phyloP scores from a whole-genome alignment of 2,797 vertebrate species.

The Paramormyrops hopkinsi region DNA sequence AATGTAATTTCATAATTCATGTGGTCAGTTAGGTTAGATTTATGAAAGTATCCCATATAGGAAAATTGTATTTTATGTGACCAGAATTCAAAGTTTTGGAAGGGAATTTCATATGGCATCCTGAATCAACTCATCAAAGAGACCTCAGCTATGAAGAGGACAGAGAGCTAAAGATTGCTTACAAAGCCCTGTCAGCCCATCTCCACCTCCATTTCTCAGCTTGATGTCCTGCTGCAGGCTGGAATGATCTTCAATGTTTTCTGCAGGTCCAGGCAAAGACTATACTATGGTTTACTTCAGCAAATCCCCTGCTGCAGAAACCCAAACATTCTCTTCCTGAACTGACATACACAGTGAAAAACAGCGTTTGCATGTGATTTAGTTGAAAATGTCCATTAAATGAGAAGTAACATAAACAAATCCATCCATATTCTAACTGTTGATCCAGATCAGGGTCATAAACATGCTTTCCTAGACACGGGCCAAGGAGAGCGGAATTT shows the following conservation, averaged over 20 bases:
- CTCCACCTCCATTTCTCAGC: background rate
- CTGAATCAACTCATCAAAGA: background rate
- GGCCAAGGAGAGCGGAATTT: background rate
- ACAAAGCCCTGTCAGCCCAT: background rate
- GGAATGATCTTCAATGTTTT: background rate
- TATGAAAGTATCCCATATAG: background rate
- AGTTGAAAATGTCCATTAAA: background rate
- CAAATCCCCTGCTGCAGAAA: background rate
- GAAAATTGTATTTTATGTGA: background rate
- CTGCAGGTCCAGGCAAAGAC: background rate
- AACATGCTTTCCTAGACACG: background rate
- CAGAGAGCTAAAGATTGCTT: background rate
- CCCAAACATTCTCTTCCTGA: background rate
- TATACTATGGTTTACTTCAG: background rate
- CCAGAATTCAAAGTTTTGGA: background rate
- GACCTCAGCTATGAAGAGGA: background rate
- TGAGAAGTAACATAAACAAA: background rate
- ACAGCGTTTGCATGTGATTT: background rate
- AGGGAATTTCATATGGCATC: background rate
- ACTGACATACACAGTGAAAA: background rate
- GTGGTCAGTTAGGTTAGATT: background rate
- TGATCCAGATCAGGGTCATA: background rate
- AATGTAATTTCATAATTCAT: background rate
- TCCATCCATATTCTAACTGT: background rate
- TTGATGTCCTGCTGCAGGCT: background rate